Conservation (phyloP, 2,113 vertebrate species). For the Mesitornis unicolor region DNA sequence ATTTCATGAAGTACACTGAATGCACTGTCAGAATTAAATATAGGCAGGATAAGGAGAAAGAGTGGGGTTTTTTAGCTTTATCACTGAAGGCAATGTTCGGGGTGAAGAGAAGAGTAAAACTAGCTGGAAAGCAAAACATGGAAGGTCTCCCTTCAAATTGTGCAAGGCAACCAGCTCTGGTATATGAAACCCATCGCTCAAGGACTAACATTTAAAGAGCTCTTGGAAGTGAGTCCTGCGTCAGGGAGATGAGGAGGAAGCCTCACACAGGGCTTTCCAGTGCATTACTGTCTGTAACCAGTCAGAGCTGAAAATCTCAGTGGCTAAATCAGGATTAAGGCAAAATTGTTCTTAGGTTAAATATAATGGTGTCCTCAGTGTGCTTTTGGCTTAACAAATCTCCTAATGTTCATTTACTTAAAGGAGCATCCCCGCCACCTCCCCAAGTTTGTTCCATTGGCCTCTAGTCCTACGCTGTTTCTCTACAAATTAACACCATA, state of each 20-base stretch:
- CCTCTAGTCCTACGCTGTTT: neutral
- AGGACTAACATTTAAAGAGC: neutral
- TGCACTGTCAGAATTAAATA: conserved; percentile 72
- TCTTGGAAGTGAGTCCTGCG: neutral
- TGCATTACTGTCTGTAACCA: conserved; percentile 3
- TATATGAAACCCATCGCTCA: neutral
- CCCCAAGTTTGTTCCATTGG: neutral
- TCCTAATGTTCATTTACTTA: neutral
- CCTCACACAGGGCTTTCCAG: neutral
- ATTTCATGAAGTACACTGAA: conserved; percentile 44
- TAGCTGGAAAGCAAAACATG: conserved; percentile 51
- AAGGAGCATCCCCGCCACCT: neutral
- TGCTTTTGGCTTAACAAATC: neutral
- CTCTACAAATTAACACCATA: neutral
- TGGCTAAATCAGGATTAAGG: conserved; percentile 1
- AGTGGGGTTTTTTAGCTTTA: conserved; percentile 60
- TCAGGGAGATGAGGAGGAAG: neutral
- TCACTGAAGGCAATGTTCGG: conserved; percentile 67
- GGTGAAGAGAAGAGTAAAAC: conserved; percentile 58
- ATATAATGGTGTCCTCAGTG: neutral
- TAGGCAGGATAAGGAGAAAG: conserved; percentile 56
- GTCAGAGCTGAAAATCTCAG: neutral
- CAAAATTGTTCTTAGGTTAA: conserved; percentile 9
- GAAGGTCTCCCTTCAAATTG: neutral
- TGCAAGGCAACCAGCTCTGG: neutral